A percentile compares a stretch with the other conserved stretches of the same genome.
Evolutionary conservation across 2,797 vertebrate species (phyloP).

Genomic region (Platyrinchus mystaceus): DNA sequence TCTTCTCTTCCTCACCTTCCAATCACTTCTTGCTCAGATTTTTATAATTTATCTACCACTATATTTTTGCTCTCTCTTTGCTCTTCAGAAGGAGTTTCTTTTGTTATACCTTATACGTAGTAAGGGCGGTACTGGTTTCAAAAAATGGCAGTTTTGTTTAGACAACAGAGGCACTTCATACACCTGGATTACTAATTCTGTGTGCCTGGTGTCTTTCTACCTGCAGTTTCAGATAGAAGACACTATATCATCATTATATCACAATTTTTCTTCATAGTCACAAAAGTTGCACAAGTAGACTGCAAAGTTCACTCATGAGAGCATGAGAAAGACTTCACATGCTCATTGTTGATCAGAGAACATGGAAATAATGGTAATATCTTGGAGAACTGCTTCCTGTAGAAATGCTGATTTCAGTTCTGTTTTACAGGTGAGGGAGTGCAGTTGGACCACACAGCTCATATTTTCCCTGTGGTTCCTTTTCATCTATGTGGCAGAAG

Average conservation of each 20-base stretch:
- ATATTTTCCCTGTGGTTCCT: neutral
- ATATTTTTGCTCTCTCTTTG: neutral
- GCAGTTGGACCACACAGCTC: neutral
- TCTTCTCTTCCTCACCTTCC: neutral
- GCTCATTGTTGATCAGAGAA: neutral
- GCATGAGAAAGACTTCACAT: neutral
- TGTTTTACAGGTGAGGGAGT: neutral
- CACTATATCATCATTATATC: neutral
- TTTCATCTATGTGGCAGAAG: neutral
- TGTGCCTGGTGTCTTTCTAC: neutral
- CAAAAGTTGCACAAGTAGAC: neutral
- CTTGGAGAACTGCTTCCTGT: neutral
- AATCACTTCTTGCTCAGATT: neutral
- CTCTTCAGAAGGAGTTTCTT: neutral
- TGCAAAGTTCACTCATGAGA: neutral
- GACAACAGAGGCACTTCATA: neutral
- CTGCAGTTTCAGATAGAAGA: neutral
- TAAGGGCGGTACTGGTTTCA: neutral
- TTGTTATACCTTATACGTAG: fast-evolving
- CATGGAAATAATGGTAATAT: neutral
- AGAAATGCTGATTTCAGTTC: neutral
- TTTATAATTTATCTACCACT: neutral
- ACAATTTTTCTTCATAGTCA: neutral
- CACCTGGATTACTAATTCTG: neutral
- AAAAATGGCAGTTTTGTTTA: neutral